Percentiles rank a stretch among this genome's conserved stretches.
phyloP scores from a whole-genome alignment of 2,888 invertebrate genomes.

The Thyatira batis region DNA sequence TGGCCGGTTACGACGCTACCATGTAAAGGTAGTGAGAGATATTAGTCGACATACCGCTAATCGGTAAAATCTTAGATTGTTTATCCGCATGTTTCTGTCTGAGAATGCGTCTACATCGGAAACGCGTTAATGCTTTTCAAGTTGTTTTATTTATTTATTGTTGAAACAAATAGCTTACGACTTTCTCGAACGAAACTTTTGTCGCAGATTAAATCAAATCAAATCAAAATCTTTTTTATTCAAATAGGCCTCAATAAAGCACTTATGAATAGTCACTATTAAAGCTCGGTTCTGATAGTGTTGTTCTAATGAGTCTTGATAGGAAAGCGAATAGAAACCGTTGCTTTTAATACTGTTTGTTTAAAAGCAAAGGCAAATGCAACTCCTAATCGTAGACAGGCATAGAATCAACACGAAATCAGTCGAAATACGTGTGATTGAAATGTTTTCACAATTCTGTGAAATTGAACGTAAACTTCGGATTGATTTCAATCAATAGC shows the following conservation, averaged over 20 bases:
- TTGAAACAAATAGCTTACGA: no score
- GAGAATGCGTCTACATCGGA: background rate
- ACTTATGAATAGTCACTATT: no score
- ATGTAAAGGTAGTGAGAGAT: background rate
- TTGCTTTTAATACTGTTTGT: background rate
- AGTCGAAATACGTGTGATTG: background rate
- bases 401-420: background rate
- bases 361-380: background rate
- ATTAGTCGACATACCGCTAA: background rate
- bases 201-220: no score
- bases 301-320: no score
- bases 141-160: no score
- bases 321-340: no score
- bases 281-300: no score
- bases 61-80: slow-evolving; percentile 11
- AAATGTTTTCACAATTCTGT: background rate
- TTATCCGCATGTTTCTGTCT: slow-evolving; percentile 6
- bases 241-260: no score
- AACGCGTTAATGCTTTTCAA: background rate
- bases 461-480: slow-evolving; percentile 1
- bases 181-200: no score
- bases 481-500: background rate
- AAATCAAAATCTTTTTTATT: no score
- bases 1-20: background rate
- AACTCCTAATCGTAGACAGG: background rate